Percentiles rank a stretch among this genome's conserved stretches.
Conservation (phyloP, 2,797 vertebrate species). For the Scolopax rusticola region DNA sequence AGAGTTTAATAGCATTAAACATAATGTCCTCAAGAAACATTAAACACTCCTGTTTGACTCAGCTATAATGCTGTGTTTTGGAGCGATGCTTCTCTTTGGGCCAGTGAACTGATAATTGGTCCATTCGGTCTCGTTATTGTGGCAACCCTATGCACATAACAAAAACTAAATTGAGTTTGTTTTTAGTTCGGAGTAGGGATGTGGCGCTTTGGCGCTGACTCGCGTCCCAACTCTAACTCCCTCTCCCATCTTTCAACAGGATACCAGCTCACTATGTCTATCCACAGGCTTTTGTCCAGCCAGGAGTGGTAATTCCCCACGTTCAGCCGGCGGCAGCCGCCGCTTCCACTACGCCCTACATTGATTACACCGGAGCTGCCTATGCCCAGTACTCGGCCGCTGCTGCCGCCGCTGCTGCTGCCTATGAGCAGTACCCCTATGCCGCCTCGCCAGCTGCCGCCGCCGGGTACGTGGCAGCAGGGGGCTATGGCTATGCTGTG, state of each 20-base stretch:
- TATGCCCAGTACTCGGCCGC: constrained; percentile 94
- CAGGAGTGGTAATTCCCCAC: constrained; percentile 96
- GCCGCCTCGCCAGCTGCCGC: constrained; percentile 92
- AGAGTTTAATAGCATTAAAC: not conserved
- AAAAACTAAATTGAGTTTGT: constrained; percentile 89
- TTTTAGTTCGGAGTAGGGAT: constrained; percentile 69
- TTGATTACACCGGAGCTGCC: constrained; percentile 95
- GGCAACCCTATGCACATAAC: constrained; percentile 96
- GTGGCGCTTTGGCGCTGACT: not conserved
- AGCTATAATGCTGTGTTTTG: not conserved
- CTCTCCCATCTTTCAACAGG: constrained; percentile 85
- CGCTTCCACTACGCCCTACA: constrained; percentile 93
- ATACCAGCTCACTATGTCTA: constrained; percentile 99
- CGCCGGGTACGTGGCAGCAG: constrained; percentile 89
- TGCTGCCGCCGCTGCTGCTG: constrained; percentile 79
- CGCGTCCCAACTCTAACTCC: constrained; percentile 46
- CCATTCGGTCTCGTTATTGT: constrained; percentile 82
- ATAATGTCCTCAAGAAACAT: not conserved
- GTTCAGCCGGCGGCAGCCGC: constrained; percentile 89
- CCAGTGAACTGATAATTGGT: not conserved
- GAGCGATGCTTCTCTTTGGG: not conserved
- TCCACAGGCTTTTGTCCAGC: constrained; percentile 98
- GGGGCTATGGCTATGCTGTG: constrained; percentile 93
- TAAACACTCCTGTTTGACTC: not conserved
- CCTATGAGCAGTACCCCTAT: constrained; percentile 97